Conservation (phyloP, 1,140 invertebrate genomes). For the Tigriopus japonicus region DNA sequence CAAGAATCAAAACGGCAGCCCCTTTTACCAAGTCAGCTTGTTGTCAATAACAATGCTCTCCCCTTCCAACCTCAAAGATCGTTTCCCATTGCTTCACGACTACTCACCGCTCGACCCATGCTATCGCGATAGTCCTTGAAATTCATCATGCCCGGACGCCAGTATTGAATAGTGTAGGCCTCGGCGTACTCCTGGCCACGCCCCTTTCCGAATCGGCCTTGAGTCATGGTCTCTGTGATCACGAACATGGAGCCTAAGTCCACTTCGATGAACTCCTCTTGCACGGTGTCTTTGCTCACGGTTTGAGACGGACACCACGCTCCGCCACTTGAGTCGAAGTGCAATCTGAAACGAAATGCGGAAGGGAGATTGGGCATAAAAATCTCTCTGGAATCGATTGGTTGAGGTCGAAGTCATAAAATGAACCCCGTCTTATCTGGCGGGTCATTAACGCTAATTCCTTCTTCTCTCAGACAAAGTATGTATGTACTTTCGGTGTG, state of each 20-base stretch:
- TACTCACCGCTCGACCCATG: constrained; percentile 45
- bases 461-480: too few species aligned
- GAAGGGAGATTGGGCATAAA: background rate
- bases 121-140: constrained; percentile 62
- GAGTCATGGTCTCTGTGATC: constrained; percentile 68
- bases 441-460: too few species aligned
- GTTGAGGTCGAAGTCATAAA: too few species aligned
- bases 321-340: constrained; percentile 65
- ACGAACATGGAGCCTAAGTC: constrained; percentile 53
- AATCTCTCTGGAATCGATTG: too few species aligned
- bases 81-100: background rate
- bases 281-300: constrained; percentile 22
- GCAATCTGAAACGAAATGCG: constrained; percentile 40
- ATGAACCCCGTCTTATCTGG: too few species aligned
- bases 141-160: constrained; percentile 40
- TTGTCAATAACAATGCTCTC: too few species aligned
- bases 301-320: constrained; percentile 80
- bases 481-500: too few species aligned
- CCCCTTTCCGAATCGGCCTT: constrained; percentile 84
- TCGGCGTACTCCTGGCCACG: constrained; percentile 73
- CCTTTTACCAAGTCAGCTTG: too few species aligned
- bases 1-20: too few species aligned
- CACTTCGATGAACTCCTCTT: constrained; percentile 50
- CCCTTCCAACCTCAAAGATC: too few species aligned
- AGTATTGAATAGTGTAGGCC: constrained; percentile 66